Evolutionary conservation across 2,888 invertebrate genomes (phyloP), one percentile per base, ranked within the genome.

Genomic region (Melanophora roralis): DNA sequence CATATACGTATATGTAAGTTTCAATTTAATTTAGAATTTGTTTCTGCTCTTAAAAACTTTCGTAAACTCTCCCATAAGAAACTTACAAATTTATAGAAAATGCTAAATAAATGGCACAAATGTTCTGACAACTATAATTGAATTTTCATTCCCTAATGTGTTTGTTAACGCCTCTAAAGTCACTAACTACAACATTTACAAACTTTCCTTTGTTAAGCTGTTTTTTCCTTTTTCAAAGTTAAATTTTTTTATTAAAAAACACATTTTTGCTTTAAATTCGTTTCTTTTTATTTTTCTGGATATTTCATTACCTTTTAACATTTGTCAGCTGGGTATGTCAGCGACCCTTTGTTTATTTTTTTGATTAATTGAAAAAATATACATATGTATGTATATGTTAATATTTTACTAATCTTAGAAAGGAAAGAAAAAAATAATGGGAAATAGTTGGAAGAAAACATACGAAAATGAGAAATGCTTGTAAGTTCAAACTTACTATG

Each of bases 321-420:
- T 72, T 72, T 57, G 49, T 75, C 64, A 69, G 45, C 34, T 23
- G 55, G 53, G 65, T 55, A 68, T 68, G 75, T 76, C 80, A 72
- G 19, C 57, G 57, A 62, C 21, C 36, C 72, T 76, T 74, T 36
- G 55, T 49, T 53, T 53, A 34, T 80, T 53, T 64, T n/a, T 76
- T 68, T 80, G 76, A 80, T 80, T 80, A 80, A 76, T 76, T 80
- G 76, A 69, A 76, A 79, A 80, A 64, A 59, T 76, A 8, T 71
- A 53, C 75, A 53, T 72, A 49, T 57, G 45, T 45, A 23, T 36
- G 32, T 64, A 32, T 36, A 27, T 65, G 27, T 60, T 16, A 34
- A 34, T n/a, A n/a, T n/a, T n/a, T n/a, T n/a, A n/a, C 43, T 23
- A 75, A 65, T 32, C 34, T 36, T 4, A 51, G 57, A 51, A 60